phyloP scores from a whole-genome alignment of 1,140 invertebrate genomes.

The Sycophaga agraensis region DNA sequence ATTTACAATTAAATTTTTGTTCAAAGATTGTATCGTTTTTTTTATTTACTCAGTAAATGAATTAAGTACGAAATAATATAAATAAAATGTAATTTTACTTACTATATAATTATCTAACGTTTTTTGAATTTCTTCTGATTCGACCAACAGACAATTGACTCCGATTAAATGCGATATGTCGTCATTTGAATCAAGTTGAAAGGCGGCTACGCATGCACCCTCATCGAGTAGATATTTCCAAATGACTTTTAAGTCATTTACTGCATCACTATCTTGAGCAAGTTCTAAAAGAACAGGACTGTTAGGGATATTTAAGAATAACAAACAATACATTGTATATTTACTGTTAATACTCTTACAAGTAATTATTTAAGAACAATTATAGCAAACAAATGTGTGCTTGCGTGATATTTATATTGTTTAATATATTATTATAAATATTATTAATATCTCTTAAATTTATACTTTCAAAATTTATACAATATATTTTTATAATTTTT shows the following conservation, averaged over 20 bases:
- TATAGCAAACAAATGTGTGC: no score
- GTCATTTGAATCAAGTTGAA: neutral
- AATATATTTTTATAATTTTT: neutral
- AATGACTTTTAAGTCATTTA: slow-evolving; percentile 5
- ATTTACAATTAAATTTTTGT: neutral
- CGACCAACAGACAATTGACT: neutral
- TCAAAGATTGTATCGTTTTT: neutral
- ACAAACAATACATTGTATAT: neutral
- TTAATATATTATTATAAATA: neutral
- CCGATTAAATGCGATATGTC: neutral
- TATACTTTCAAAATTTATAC: neutral
- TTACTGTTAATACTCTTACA: no score
- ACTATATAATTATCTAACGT: slow-evolving; percentile 4
- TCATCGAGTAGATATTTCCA: slow-evolving; percentile 7
- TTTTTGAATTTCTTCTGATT: neutral
- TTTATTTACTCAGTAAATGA: neutral
- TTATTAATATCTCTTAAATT: neutral
- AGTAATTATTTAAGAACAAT: neutral
- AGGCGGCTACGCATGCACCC: slow-evolving; percentile 7
- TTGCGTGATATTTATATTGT: no score
- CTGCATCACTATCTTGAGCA: slow-evolving; percentile 2
- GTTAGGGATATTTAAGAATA: neutral
- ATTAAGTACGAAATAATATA: neutral
- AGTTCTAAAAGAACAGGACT: neutral
- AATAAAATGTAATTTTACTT: neutral